These are phyloP conservation scores for Leuctra nigra DNA, from an alignment of 2,888 invertebrate species.

Conservation along the genomic window DNA sequence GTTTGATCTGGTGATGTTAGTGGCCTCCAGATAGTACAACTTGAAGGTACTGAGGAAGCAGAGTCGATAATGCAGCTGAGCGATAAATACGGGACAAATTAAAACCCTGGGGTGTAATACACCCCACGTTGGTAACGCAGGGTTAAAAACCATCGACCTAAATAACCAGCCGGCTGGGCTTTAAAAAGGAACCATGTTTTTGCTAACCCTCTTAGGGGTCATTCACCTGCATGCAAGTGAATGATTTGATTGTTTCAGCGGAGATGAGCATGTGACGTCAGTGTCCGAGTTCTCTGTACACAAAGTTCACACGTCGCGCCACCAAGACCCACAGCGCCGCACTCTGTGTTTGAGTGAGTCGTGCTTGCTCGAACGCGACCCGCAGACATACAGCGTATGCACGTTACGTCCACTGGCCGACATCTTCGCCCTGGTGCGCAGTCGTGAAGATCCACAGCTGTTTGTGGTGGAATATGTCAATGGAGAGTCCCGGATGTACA, in stretches of 20 bases:
- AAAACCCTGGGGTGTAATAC: no score
- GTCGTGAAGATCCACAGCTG: constrained; percentile 84
- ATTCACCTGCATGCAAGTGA: constrained; percentile 1
- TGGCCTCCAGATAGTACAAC: no score
- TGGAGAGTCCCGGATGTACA: constrained; percentile 81
- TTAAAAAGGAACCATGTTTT: no score
- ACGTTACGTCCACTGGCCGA: constrained; percentile 76
- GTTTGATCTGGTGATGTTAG: no score
- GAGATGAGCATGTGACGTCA: constrained; percentile 93
- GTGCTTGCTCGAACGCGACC: constrained; percentile 93
- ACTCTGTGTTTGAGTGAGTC: constrained; percentile 92
- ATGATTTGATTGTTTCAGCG: constrained; percentile 47
- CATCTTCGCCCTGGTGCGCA: constrained; percentile 86
- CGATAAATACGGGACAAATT: no score
- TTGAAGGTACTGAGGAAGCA: no score
- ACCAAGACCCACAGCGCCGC: constrained; percentile 77
- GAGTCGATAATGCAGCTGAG: no score
- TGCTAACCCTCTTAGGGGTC: no score
- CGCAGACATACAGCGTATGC: constrained; percentile 90
- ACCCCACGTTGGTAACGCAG: no score
- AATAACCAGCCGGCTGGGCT: no score
- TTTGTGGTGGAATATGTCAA: constrained; percentile 93
- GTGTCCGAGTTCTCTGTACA: constrained; percentile 94
- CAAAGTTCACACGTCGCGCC: constrained; percentile 75
- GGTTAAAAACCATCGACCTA: no score